Percentiles rank a stretch among this genome's conserved stretches.
These are phyloP conservation scores for Leptobrachium leishanense DNA, from an alignment of 2,113 vertebrate genomes.

Conservation along the genomic window DNA sequence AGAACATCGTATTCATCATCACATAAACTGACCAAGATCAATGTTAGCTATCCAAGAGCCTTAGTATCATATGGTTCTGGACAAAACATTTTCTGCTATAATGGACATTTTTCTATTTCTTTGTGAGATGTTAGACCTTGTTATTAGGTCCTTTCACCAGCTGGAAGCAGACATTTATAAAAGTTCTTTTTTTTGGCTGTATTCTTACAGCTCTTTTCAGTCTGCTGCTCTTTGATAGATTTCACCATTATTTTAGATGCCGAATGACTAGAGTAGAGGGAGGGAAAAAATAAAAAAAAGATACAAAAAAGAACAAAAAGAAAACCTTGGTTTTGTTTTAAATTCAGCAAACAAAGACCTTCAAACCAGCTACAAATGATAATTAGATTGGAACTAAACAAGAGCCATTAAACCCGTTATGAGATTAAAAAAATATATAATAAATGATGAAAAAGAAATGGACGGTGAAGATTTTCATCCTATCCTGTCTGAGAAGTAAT, in stretches of 20 bases:
- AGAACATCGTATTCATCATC: conserved; percentile 18
- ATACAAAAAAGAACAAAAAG: neutral
- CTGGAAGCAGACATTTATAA: conserved; percentile 15
- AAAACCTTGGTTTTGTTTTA: neutral
- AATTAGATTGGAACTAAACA: neutral
- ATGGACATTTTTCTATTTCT: conserved; percentile 32
- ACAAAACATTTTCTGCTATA: conserved; percentile 29
- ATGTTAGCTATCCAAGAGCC: conserved; percentile 11
- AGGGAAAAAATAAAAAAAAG: neutral
- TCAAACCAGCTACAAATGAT: neutral
- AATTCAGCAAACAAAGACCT: no score
- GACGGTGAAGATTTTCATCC: neutral
- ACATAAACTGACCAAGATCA: conserved; percentile 37
- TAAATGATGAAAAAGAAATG: neutral
- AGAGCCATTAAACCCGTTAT: neutral
- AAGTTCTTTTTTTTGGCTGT: conserved; percentile 4
- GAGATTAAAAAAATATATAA: neutral
- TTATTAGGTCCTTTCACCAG: conserved; percentile 39
- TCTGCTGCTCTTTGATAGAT: neutral
- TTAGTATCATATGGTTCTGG: neutral
- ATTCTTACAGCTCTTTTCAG: conserved; percentile 13
- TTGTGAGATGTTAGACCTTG: conserved; percentile 23
- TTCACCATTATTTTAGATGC: conserved; percentile 16
- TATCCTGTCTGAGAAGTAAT: conserved; percentile 1
- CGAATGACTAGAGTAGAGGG: neutral